Evolutionary conservation across 1,140 invertebrate genomes (phyloP), one percentile per base, ranked within the genome.

Genomic region (Trissolcus basalis): DNA sequence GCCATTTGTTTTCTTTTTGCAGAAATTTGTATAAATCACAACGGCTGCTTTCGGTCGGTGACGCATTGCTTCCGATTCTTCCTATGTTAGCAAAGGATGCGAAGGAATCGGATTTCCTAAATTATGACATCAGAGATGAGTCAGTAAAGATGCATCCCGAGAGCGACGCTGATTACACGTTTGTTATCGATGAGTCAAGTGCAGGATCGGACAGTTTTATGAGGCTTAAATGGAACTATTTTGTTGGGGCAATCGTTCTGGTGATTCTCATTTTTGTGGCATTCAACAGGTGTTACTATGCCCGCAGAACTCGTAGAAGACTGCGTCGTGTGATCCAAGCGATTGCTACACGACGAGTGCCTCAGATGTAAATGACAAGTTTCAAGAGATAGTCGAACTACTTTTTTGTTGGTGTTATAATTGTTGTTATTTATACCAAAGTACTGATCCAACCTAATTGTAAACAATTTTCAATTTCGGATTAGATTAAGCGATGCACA

Each of bases 11-110:
- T 51, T 53, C 1, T 89, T 88, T 87, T 88, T 68, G n/a, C 81
- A 93, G 92, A 53, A 93, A 93, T 84, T 88, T 94, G 49, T 94
- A 93, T 81, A 93, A 94, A 80, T 90, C 92, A 2, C 93, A 94
- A 79, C 93, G 93, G 82, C 78, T 94, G 15, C 81, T 94, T 0
- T 93, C 93, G 0, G 80, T 94, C 4, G 86, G 86, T 3, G 87
- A 90, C 56, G 86, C 89, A 6, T 75, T 87, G 19, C 76, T 87
- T 13, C 79, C 85, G 1, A 83, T 86, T 11, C 67, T 91, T 36
- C 80, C 85, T 35, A 48, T 67, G n/a, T 9, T 81, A 16, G 70
- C 78, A 10, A 83, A 80, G 53, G 83, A 86, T 53, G 78, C 79
- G 6, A 83, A 84, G 44, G 59, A 81, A 2, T 71, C 80, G 0